Conservation (phyloP, 2,113 vertebrate genomes). For the Menura novaehollandiae region DNA sequence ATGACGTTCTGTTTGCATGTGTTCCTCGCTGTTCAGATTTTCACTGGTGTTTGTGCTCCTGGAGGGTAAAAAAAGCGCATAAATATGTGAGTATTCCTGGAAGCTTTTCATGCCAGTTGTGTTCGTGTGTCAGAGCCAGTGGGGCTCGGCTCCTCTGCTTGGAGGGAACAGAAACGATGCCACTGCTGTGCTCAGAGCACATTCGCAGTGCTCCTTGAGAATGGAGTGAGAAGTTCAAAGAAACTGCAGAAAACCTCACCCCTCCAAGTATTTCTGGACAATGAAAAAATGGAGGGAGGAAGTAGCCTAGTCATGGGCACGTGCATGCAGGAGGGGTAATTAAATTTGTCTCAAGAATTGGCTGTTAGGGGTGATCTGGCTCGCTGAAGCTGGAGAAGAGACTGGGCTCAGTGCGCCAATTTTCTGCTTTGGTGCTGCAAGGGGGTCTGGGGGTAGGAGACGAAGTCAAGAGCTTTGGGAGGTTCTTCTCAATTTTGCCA, state of each 20-base stretch:
- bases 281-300: background rate
- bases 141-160: rapidly evolving
- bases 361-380: background rate
- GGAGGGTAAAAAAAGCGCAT: background rate
- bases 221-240: background rate
- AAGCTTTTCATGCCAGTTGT: background rate
- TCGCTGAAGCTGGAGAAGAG: background rate
- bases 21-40: background rate
- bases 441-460: background rate
- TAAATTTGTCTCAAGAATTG: background rate
- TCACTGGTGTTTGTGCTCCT: background rate
- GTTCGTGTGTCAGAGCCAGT: rapidly evolving
- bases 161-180: background rate
- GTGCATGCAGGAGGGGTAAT: background rate
- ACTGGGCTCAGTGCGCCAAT: background rate
- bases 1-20: background rate
- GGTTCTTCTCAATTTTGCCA: background rate
- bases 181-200: rapidly evolving
- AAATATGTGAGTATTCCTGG: background rate
- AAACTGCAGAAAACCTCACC: background rate
- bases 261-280: background rate
- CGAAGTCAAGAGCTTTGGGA: background rate
- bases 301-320: background rate
- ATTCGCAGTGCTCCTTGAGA: background rate
- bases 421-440: background rate